Base-by-base conservation (phyloP, 2,888 invertebrate species). In the Cheilosia grossa region DNA sequence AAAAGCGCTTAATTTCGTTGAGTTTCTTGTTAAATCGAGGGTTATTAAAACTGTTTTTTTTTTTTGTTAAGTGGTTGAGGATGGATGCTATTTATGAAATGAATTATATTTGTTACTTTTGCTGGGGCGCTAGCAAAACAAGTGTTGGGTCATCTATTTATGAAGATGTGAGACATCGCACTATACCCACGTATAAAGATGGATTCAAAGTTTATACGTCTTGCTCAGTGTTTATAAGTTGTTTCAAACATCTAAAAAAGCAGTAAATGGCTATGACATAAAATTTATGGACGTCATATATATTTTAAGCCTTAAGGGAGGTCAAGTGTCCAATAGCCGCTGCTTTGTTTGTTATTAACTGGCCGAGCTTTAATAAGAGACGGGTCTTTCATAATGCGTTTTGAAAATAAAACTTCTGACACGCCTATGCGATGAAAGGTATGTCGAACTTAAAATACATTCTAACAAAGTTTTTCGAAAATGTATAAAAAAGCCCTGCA, bases 181-280 rank as follows among this genome's bases (percentile, higher is more conserved):
- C n/a, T n/a, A n/a, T 15, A n/a, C 58, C 19, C 10, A 37, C 10
- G 7, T 9, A 37, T 33, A 9, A 58, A 58, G 19, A 13, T 13
- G 40, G 40, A 21, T 40, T 58, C 58, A 40, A 58, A 58, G 21
- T n/a, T n/a, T n/a, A n/a, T n/a, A n/a, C n/a, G n/a, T n/a, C n/a
- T n/a, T n/a, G n/a, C 21, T 40, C 0, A 6, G 15, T n/a, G 6
- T 42, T 42, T 6, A 42, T n/a, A 42, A 5, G 4, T 42, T n/a
- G 10, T 42, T 42, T n/a, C n/a, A n/a, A 15, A n/a, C n/a, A n/a
- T n/a, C n/a, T n/a, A n/a, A n/a, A n/a, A 4, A 3, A 2, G 33
- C 1, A 37, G 13, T 10, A 10, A 13, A 37, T 37, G 33, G 3
- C 13, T 37, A 37, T 4, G 37, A 37, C 37, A 37, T 37, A 37